phyloP scores from a whole-genome alignment of 2,113 vertebrate species.

The Antechinus flavipes region DNA sequence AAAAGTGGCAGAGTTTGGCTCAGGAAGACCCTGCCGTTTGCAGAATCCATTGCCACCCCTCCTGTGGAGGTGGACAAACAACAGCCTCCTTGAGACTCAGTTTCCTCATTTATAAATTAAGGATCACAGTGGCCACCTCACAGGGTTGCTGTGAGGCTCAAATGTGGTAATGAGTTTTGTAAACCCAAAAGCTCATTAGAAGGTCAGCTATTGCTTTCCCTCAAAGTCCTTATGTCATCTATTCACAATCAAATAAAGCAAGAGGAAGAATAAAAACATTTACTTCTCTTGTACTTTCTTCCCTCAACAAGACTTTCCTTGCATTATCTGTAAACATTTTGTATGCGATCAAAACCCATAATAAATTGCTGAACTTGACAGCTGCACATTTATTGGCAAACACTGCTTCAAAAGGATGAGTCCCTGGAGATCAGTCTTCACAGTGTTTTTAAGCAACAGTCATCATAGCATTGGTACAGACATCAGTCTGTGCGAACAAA shows the following conservation, averaged over 20 bases:
- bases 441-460: conserved; percentile 58
- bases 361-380: conserved; percentile 66
- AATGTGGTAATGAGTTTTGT: not conserved
- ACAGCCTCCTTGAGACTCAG: not conserved
- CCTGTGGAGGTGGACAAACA: not conserved
- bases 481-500: conserved; percentile 43
- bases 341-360: conserved; percentile 57
- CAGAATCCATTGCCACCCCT: not conserved
- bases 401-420: conserved; percentile 57
- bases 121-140: not conserved
- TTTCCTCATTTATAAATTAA: not conserved
- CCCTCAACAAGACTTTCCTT: not conserved
- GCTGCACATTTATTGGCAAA: conserved; percentile 64
- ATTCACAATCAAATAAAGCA: conserved; percentile 41
- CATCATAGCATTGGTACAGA: conserved; percentile 54
- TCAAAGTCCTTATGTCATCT: conserved; percentile 42
- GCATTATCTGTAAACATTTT: conserved; percentile 45
- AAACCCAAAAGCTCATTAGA: not conserved
- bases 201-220: not conserved
- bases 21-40: not conserved
- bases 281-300: not conserved
- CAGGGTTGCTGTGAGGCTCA: not conserved
- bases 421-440: conserved; percentile 55
- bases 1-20: not conserved
- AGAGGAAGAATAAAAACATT: conserved; percentile 19